Evolutionary conservation across 2,797 vertebrate species (phyloP).

Genomic region (Pantherophis vulpinus): DNA sequence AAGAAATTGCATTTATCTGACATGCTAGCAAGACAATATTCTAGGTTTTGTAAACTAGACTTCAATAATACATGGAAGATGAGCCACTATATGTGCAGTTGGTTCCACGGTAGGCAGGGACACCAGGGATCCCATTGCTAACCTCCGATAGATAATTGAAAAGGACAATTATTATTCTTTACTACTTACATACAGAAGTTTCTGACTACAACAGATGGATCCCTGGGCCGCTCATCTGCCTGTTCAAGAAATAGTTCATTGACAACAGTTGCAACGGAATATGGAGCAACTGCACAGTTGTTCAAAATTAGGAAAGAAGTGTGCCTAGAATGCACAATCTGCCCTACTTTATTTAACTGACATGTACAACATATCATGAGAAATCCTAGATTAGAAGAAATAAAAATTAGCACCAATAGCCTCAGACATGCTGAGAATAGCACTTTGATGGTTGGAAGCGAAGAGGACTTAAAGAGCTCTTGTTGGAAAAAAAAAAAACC

Average conservation of each 20-base stretch:
- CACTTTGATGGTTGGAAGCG: not conserved
- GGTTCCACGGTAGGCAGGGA: not conserved
- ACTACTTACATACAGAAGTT: not conserved
- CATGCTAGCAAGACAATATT: not conserved
- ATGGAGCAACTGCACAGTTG: not conserved
- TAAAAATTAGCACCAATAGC: not conserved
- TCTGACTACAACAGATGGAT: not conserved
- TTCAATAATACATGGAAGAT: not conserved
- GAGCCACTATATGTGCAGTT: not conserved
- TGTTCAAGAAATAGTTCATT: not conserved
- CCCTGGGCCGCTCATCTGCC: not conserved
- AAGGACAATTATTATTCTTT: not conserved
- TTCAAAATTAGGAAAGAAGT: not conserved
- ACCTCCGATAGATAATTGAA: not conserved
- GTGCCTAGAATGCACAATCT: not conserved
- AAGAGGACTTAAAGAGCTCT: not conserved
- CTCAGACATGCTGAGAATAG: not conserved
- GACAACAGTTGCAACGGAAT: not conserved
- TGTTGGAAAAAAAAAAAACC: not conserved
- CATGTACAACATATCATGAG: not conserved
- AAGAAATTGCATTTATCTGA: not conserved
- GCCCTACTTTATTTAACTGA: not conserved
- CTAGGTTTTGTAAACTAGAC: not conserved
- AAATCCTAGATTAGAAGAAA: not conserved
- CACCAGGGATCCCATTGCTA: not conserved